These are phyloP conservation scores for Drepanosiphum platanoidis DNA, from an alignment of 2,888 invertebrate species.

Conservation along the genomic window DNA sequence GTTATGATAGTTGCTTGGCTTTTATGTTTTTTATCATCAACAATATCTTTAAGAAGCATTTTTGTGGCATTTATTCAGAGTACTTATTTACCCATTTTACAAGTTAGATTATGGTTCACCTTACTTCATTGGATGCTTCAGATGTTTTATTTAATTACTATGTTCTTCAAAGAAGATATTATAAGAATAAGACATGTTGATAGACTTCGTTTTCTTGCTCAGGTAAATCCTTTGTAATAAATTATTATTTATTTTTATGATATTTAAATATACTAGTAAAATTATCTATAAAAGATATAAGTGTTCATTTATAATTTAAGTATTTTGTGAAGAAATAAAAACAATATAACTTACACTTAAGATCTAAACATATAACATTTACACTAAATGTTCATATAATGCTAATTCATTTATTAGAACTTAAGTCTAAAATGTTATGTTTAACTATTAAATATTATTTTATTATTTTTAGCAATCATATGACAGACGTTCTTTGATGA, in stretches of 20 bases:
- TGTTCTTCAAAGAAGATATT: constrained; percentile 48
- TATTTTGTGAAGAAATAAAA: neutral
- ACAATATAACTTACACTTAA: neutral
- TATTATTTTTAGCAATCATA: constrained; percentile 46
- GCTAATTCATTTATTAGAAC: neutral
- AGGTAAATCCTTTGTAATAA: constrained; percentile 24
- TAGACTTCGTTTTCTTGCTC: constrained; percentile 55
- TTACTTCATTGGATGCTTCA: constrained; percentile 66
- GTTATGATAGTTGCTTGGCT: constrained; percentile 77
- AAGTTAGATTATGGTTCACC: constrained; percentile 66
- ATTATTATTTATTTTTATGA: neutral
- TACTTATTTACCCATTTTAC: constrained; percentile 21
- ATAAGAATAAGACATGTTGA: constrained; percentile 51
- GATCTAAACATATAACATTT: neutral
- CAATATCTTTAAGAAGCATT: constrained; percentile 76
- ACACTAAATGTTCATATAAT: neutral
- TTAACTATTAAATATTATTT: neutral
- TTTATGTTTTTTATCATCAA: constrained; percentile 74
- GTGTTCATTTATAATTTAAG: too few relatives aligned
- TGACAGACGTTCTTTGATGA: constrained; percentile 54
- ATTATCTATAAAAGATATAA: too few relatives aligned
- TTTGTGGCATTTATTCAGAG: constrained; percentile 65
- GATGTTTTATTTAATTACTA: constrained; percentile 64
- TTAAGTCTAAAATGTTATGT: neutral
- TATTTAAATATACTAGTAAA: too few relatives aligned